Conservation (phyloP, 2,113 vertebrate genomes). For the Alosa alosa region DNA sequence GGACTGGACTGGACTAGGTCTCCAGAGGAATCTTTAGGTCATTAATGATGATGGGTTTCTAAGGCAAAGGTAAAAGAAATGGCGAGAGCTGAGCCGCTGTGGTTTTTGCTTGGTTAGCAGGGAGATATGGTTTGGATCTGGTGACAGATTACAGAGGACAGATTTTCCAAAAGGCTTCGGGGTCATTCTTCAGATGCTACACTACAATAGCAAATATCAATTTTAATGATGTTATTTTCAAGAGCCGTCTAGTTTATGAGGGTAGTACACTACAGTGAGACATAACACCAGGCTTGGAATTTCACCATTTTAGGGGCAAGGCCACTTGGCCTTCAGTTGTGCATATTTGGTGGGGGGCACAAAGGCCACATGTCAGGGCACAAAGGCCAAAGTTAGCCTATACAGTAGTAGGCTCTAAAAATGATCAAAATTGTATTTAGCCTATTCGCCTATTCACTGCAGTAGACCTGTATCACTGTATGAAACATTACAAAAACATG, state of each 20-base stretch:
- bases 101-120: not conserved
- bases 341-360: too few relatives aligned
- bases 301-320: too few relatives aligned
- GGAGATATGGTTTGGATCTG: not conserved
- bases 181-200: not conserved
- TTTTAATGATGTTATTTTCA: not conserved
- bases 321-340: too few relatives aligned
- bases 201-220: not conserved
- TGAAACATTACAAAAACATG: too few relatives aligned
- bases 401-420: too few relatives aligned
- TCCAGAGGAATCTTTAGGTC: not conserved
- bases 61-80: not conserved
- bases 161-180: not conserved
- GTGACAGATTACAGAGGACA: not conserved
- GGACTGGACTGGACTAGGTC: not conserved
- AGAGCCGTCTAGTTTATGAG: not conserved
- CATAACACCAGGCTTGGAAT: too few relatives aligned
- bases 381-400: too few relatives aligned
- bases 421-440: too few relatives aligned
- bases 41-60: not conserved
- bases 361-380: too few relatives aligned
- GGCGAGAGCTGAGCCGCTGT: not conserved
- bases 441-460: too few relatives aligned
- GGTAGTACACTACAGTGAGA: not conserved
- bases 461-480: too few relatives aligned